These are phyloP conservation scores for Branchinecta lindahli DNA, from an alignment of 1,140 invertebrate species.

Conservation along the genomic window DNA sequence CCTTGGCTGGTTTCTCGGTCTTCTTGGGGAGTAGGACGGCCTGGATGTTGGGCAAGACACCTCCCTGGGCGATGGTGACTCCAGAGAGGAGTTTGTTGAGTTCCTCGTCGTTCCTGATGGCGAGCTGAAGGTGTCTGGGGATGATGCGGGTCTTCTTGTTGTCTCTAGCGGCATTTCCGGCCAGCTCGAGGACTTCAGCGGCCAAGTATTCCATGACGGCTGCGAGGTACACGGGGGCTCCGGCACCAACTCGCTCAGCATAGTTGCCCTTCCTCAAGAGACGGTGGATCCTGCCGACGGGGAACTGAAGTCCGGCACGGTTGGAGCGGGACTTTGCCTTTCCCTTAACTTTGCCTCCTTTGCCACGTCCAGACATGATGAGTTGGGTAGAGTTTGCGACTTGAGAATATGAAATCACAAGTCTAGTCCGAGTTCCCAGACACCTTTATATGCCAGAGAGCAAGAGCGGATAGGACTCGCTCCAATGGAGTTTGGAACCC, in stretches of 20 bases:
- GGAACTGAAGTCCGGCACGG: slow-evolving; percentile 50
- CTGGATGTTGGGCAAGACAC: slow-evolving; percentile 44
- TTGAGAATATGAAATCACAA: background rate
- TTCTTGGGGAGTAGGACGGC: slow-evolving; percentile 41
- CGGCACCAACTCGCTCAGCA: slow-evolving; percentile 48
- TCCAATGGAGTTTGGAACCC: background rate
- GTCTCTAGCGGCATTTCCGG: slow-evolving; percentile 55
- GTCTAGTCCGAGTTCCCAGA: no score
- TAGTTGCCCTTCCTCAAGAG: slow-evolving; percentile 52
- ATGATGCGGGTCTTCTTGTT: slow-evolving; percentile 40
- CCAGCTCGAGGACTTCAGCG: slow-evolving; percentile 59
- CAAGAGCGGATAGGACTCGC: background rate
- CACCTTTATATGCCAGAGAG: background rate
- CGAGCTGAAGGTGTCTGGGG: slow-evolving; percentile 37
- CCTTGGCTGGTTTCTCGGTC: slow-evolving; percentile 26
- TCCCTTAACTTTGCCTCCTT: slow-evolving; percentile 45
- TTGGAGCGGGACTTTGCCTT: slow-evolving; percentile 44
- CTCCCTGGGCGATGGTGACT: slow-evolving; percentile 32
- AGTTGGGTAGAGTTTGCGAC: background rate
- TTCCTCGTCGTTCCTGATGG: slow-evolving; percentile 36
- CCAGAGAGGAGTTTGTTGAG: slow-evolving; percentile 40
- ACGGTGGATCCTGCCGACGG: slow-evolving; percentile 51
- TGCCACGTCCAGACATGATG: slow-evolving; percentile 41
- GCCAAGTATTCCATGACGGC: slow-evolving; percentile 41
- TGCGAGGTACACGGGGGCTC: slow-evolving; percentile 51